phyloP scores from a whole-genome alignment of 64 coral and sea anemone species.

The Acropora yongei region DNA sequence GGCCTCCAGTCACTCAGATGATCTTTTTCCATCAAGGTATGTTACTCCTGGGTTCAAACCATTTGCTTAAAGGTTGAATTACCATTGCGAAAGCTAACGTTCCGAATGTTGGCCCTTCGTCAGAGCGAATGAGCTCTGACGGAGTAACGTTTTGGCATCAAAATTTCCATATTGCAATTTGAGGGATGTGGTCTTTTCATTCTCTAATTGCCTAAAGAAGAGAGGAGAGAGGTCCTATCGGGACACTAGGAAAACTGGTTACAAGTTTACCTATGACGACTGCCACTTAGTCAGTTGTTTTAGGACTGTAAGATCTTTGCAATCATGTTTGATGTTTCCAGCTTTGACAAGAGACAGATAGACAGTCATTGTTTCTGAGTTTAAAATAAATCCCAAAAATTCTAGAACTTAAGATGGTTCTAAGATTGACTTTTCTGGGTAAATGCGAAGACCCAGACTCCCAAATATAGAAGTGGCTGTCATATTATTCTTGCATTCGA shows the following conservation, averaged over 20 bases:
- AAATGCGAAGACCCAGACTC: slow-evolving; percentile 23
- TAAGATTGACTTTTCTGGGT: slow-evolving; percentile 41
- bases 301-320: slow-evolving; percentile 17
- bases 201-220: slow-evolving; percentile 31
- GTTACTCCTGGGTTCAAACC: no score
- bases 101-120: slow-evolving; percentile 1
- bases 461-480: slow-evolving; percentile 6
- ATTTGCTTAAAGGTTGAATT: no score
- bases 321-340: slow-evolving; percentile 2
- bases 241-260: slow-evolving; percentile 15
- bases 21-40: no score
- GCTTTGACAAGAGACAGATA: slow-evolving; percentile 29
- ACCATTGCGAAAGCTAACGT: no score
- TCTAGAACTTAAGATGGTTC: slow-evolving; percentile 19
- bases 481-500: slow-evolving; percentile 21
- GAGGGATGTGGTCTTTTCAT: slow-evolving; percentile 21
- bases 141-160: slow-evolving; percentile 19
- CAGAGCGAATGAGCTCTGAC: background rate
- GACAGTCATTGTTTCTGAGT: slow-evolving; percentile 33
- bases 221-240: background rate
- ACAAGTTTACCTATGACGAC: slow-evolving; percentile 43
- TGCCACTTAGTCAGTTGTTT: slow-evolving; percentile 35
- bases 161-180: slow-evolving; percentile 39
- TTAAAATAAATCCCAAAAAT: slow-evolving; percentile 17
- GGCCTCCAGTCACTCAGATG: no score